Percentiles rank a stretch among this genome's conserved stretches.
Conservation (phyloP, 2,797 vertebrate genomes). For the Mormyrus proboscirostris region DNA sequence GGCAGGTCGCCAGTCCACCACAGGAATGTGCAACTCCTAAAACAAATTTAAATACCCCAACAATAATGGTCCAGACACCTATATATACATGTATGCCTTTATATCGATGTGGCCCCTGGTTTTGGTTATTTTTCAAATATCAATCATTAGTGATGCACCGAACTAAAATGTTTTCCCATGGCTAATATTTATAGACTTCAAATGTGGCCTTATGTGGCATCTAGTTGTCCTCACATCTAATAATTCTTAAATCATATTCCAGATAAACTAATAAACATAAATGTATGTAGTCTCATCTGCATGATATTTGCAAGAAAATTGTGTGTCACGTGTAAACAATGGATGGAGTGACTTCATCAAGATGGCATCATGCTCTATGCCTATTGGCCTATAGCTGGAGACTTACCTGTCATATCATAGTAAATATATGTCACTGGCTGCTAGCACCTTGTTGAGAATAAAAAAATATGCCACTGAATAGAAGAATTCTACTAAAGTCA, state of each 20-base stretch:
- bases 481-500: not conserved
- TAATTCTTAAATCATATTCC: not conserved
- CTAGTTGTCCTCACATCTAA: not conserved
- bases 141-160: not conserved
- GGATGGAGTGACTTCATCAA: not conserved
- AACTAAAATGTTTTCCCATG: not conserved
- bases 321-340: not conserved
- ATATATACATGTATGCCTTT: not conserved
- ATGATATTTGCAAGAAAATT: not conserved
- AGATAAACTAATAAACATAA: not conserved
- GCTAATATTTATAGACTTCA: not conserved
- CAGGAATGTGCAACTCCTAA: no score
- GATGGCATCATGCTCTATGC: not conserved
- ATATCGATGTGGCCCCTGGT: not conserved
- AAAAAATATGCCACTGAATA: not conserved
- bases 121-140: not conserved
- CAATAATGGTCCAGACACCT: not conserved
- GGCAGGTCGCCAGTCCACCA: no score
- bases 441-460: not conserved
- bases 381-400: not conserved
- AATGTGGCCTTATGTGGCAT: not conserved
- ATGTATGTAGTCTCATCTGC: not conserved
- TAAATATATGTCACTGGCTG: not conserved
- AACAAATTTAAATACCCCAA: no score
- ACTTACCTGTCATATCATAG: not conserved